Conservation (phyloP, 2,113 vertebrate species). For the Pyrgilauda ruficollis region DNA sequence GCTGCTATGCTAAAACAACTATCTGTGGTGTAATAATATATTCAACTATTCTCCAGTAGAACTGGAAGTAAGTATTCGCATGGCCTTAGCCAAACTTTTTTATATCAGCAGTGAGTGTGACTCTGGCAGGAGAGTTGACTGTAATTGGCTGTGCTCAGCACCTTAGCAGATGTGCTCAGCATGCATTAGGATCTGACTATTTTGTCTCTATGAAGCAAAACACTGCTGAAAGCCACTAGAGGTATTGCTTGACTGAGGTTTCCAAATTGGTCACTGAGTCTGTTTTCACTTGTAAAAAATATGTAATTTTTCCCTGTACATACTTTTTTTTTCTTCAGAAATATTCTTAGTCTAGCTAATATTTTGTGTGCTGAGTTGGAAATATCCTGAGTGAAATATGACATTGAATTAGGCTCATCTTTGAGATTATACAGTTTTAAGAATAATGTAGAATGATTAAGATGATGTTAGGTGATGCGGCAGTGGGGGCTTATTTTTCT, state of each 20-base stretch:
- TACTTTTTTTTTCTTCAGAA: neutral
- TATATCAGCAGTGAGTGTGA: neutral
- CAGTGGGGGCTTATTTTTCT: neutral
- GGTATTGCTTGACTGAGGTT: neutral
- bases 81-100: neutral
- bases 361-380: neutral
- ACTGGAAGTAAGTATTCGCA: neutral
- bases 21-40: neutral
- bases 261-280: neutral
- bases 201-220: neutral
- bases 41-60: neutral
- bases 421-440: neutral
- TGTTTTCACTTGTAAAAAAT: neutral
- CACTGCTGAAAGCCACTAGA: neutral
- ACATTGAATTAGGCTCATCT: neutral
- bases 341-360: neutral
- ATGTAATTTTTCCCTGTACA: neutral
- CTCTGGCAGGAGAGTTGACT: neutral
- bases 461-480: rapidly evolving
- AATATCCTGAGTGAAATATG: neutral
- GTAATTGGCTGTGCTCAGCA: neutral
- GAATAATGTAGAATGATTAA: neutral
- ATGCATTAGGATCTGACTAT: neutral
- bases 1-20: neutral
- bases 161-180: constrained; percentile 20